A percentile compares a stretch with the other conserved stretches of the same genome.
These are phyloP conservation scores for Drosophila trapezifrons DNA, from an alignment of 1,140 invertebrate species.

Conservation along the genomic window DNA sequence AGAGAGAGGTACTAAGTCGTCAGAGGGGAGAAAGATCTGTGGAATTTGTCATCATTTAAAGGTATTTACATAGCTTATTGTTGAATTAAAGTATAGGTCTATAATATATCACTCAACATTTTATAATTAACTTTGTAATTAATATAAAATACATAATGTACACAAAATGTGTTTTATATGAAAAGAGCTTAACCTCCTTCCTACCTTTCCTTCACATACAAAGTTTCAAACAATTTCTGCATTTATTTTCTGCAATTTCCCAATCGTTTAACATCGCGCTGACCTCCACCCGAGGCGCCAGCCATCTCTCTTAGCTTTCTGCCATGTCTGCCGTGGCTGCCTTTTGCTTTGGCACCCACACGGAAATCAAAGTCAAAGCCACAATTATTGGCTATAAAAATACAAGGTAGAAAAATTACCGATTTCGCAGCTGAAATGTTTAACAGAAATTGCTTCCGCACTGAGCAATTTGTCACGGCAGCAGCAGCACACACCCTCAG, in stretches of 20 bases:
- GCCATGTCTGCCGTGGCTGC: slow-evolving; percentile 3
- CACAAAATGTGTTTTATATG: too few species aligned
- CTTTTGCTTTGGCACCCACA: slow-evolving; percentile 57
- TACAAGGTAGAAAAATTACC: slow-evolving; percentile 43
- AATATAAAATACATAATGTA: too few species aligned
- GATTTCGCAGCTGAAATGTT: slow-evolving; percentile 56
- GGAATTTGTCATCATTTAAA: slow-evolving; percentile 20
- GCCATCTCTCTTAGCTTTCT: slow-evolving; percentile 17
- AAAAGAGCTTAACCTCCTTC: background rate
- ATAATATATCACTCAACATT: too few species aligned
- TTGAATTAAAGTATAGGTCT: too few species aligned
- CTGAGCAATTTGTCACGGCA: slow-evolving; percentile 75
- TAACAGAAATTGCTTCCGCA: slow-evolving; percentile 70
- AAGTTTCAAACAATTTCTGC: slow-evolving; percentile 12
- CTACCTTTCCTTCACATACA: background rate
- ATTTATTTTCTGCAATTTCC: slow-evolving; percentile 46
- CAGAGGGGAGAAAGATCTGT: background rate
- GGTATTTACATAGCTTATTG: background rate
- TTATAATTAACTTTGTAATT: too few species aligned
- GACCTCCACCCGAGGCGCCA: slow-evolving; percentile 50
- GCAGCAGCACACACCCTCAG: slow-evolving; percentile 52
- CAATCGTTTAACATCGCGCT: slow-evolving; percentile 40
- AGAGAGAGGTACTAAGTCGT: slow-evolving; percentile 1
- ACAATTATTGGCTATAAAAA: slow-evolving; percentile 62
- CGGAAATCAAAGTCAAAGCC: slow-evolving; percentile 79